Evolutionary conservation across 2,888 invertebrate species (phyloP), one percentile per base, ranked within the genome.

Genomic region (Ectemnius cavifrons): DNA sequence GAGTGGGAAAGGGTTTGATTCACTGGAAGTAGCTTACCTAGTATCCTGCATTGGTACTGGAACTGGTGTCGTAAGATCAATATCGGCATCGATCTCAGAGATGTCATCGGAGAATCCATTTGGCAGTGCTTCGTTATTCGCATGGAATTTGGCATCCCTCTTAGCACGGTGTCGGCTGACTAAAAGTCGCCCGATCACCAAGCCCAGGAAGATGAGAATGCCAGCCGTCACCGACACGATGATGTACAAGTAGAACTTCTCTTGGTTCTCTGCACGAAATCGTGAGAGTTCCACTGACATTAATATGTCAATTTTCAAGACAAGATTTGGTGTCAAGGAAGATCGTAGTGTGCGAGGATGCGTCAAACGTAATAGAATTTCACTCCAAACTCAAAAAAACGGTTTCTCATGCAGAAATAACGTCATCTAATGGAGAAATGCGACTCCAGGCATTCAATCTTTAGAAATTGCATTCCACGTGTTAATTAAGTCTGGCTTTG

Each of bases 71-170:
- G 94, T 94, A 79, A 95, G 93, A 88, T 95, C 95, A 72, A 95
- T 95, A 85, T 96, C 95, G 60, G 95, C 95, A 90, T 96, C 96
- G 57, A 96, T 94, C 92, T 97, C 97, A 84, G 96, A 96, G 91
- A 97, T 95, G 91, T 96, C 96, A 92, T 97, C 97, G 83, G 94
- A 95, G 91, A 97, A 96, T 71, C 96, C 96, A 89, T 96, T 95
- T 14, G 96, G 95, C 71, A 96, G 92, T 81, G 96, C 94, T 59
- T 96, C 95, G 75, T 95, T 95, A 77, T 95, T 94, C 63, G 95
- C 93, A 79, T 93, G 93, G 74, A 95, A 95, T 91, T 95, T 95
- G 23, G 94, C 92, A 23, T 93, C 94, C 73, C 94, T 93, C 78
- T 94, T 93, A 37, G 93, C 91, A 63, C 93, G 93, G 83, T 94